Evolutionary conservation across 2,888 invertebrate species (phyloP).

Genomic region (Diloba caeruleocephala): DNA sequence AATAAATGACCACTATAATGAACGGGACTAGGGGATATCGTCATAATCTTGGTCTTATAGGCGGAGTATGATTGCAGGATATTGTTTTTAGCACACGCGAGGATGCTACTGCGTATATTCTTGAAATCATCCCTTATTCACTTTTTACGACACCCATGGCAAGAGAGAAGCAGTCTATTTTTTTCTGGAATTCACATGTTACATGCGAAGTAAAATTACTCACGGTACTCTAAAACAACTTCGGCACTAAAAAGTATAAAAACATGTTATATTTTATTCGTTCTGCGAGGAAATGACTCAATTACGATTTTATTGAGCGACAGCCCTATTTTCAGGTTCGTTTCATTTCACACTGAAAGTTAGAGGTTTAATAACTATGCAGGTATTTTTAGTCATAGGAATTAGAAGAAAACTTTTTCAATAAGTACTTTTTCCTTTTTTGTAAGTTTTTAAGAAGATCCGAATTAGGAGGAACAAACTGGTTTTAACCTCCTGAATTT

Average conservation of each 20-base stretch:
- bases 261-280: constrained; percentile 21
- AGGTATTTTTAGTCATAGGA: not conserved
- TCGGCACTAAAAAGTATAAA: constrained; percentile 13
- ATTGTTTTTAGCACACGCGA: too few relatives aligned
- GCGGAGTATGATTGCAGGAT: too few relatives aligned
- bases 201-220: not conserved
- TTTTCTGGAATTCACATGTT: not conserved
- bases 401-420: constrained; percentile 5
- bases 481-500: too few relatives aligned
- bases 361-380: not conserved
- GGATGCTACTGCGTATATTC: too few relatives aligned
- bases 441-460: too few relatives aligned
- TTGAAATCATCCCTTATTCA: too few relatives aligned
- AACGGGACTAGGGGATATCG: too few relatives aligned
- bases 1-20: too few relatives aligned
- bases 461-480: too few relatives aligned
- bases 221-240: constrained; percentile 17
- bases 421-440: not conserved
- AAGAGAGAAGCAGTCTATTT: too few relatives aligned
- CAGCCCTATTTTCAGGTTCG: constrained; percentile 11
- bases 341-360: constrained; percentile 13
- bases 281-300: constrained; percentile 22
- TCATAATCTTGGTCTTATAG: too few relatives aligned
- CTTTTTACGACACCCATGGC: too few relatives aligned
- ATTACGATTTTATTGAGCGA: constrained; percentile 28